phyloP scores from a whole-genome alignment of 2,888 invertebrate genomes.

The Stegophylla sp. region DNA sequence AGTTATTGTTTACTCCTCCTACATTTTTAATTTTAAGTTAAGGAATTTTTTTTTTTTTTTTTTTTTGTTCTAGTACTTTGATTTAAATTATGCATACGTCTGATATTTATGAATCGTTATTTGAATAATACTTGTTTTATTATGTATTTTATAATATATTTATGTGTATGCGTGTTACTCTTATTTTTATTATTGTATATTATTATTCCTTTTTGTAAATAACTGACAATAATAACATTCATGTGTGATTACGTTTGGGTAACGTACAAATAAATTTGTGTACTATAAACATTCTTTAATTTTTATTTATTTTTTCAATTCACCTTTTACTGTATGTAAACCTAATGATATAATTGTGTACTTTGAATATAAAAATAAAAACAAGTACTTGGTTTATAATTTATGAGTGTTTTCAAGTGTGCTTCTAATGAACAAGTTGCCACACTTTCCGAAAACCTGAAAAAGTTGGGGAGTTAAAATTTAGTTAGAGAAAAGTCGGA shows the following conservation, averaged over 20 bases:
- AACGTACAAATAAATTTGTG: conserved; percentile 14
- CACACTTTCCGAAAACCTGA: no score
- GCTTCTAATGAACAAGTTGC: no score
- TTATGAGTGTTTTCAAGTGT: no score
- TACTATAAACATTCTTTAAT: neutral
- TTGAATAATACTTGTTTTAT: conserved; percentile 4
- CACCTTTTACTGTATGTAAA: no score
- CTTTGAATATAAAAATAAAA: no score
- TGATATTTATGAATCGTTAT: conserved; percentile 19
- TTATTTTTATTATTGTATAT: conserved; percentile 1
- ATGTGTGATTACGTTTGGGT: conserved; percentile 16
- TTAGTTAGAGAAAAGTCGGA: no score
- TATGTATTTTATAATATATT: neutral
- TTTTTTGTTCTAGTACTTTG: conserved; percentile 6
- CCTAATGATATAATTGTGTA: neutral
- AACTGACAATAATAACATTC: conserved; percentile 18
- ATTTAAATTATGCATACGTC: conserved; percentile 11
- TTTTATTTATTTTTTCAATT: conserved; percentile 1
- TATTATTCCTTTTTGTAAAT: conserved; percentile 35
- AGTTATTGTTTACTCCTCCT: neutral
- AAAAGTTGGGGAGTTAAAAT: no score
- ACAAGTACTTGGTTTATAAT: no score
- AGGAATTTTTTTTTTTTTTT: neutral
- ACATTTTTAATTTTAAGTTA: no score
- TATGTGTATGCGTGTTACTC: conserved; percentile 12